Conservation (phyloP, 1,140 invertebrate species). For the Anastatus disparis region DNA sequence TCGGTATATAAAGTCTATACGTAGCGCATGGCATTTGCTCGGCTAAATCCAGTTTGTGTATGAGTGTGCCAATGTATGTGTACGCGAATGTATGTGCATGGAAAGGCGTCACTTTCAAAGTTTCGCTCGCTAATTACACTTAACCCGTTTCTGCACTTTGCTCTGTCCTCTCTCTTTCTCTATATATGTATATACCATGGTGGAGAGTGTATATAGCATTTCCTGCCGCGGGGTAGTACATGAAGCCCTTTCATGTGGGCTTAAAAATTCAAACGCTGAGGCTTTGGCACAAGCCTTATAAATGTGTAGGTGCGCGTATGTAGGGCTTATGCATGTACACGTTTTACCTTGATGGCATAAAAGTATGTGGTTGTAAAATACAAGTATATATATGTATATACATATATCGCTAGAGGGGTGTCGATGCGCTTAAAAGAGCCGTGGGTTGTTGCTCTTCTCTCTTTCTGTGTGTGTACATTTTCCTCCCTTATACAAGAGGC, state of each 20-base stretch:
- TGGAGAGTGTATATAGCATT: no score
- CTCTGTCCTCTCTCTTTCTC: not conserved
- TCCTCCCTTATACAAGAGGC: not conserved
- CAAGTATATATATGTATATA: not conserved
- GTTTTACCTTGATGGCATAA: not conserved
- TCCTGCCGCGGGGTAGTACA: not conserved
- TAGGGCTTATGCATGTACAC: constrained; percentile 4
- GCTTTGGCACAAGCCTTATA: not conserved
- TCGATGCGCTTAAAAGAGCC: no score
- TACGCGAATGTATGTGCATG: no score
- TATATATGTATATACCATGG: not conserved
- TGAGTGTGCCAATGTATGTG: no score
- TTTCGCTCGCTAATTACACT: constrained; percentile 43
- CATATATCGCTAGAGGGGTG: not conserved
- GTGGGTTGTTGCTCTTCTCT: no score
- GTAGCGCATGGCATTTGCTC: not conserved
- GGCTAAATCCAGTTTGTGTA: constrained; percentile 16
- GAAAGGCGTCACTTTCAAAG: constrained; percentile 36
- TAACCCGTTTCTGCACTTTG: constrained; percentile 43
- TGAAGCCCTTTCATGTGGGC: constrained; percentile 29
- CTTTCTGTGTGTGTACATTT: no score
- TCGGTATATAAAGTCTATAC: no score
- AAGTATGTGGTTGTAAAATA: not conserved
- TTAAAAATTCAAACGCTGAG: constrained; percentile 32
- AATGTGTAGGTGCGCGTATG: not conserved